Base-by-base conservation (phyloP, 2,113 vertebrate genomes). In the Elachura formosa region DNA sequence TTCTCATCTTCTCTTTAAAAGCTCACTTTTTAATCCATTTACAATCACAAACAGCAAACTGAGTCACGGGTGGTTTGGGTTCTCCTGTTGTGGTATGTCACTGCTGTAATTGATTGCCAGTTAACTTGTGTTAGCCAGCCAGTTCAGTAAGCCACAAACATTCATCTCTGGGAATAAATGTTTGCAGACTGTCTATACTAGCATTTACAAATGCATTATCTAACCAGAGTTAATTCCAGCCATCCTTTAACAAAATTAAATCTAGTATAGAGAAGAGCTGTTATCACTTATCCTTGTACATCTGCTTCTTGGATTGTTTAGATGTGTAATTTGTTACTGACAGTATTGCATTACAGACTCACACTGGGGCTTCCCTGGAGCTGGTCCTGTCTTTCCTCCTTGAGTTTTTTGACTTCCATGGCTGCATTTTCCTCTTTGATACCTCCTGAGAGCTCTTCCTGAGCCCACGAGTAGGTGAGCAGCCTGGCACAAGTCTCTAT, bases 231-330 rank as follows among this genome's bases (percentile, higher is more conserved):
- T 95, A 94, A 95, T 96, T 95, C 90, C 83, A 96, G 67, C 68
- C 78, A 90, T 94, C 82, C 88, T 96, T 96, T 96, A 96, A 96
- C 84, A 92, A 93, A 96, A 95, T 96, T 96, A 93, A 96, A 90
- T 95, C 91, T 88, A 74, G 74, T 61, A 21, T 28, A 74, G 64
- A 83, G 67, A 90, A 71, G 81, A 87, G 72, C 59, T 16, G 59
- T 90, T 94, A 90, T 92, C 89, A 74, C 55, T 71, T n/a, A 1
- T 8, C 63, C 43, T 77, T n/a, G n/a, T 49, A 34, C 29, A 11
- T 91, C 51, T 77, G 63, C 31, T 77, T 83, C 59, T 80, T 41
- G 38, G 51, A 41, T 66, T 71, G 63, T 86, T 93, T 80, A 66
- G 75, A 36, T 36, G 71, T 31, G 40, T 73, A 91, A 55, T 83